Conservation (phyloP, 1,140 invertebrate species). For the Centruroides vittatus region DNA sequence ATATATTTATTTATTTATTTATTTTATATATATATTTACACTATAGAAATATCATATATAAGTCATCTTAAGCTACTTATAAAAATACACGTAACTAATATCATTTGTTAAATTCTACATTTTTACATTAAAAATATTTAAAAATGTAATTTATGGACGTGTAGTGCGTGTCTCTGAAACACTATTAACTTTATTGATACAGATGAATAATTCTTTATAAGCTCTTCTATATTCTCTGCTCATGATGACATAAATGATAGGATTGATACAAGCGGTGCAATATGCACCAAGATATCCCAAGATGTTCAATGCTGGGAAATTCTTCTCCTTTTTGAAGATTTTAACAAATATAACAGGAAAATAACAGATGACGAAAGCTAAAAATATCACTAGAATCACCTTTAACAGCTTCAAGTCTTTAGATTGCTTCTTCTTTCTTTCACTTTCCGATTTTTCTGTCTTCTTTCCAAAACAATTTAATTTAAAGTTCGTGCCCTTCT, state of each 20-base stretch:
- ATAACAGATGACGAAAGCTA: slow-evolving; percentile 5
- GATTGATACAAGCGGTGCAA: slow-evolving; percentile 70
- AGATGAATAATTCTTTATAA: background rate
- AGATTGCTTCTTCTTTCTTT: background rate
- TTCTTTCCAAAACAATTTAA: too few species aligned
- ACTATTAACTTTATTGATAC: too few species aligned
- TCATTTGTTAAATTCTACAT: too few species aligned
- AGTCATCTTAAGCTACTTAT: too few species aligned
- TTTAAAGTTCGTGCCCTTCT: too few species aligned
- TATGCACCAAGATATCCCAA: slow-evolving; percentile 66
- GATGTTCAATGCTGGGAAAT: slow-evolving; percentile 23
- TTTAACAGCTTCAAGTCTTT: slow-evolving; percentile 4
- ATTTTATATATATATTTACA: too few species aligned
- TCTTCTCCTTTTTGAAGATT: slow-evolving; percentile 9
- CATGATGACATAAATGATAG: slow-evolving; percentile 49
- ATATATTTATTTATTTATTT: too few species aligned
- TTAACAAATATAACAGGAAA: slow-evolving; percentile 7
- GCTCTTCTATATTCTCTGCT: slow-evolving; percentile 24
- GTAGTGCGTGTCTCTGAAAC: too few species aligned
- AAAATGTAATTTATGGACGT: too few species aligned
- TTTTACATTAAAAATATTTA: too few species aligned
- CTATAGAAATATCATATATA: too few species aligned
- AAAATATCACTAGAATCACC: slow-evolving; percentile 9
- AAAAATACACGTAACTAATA: too few species aligned
- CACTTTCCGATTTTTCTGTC: background rate